phyloP scores from a whole-genome alignment of 2,113 vertebrate species.

The Rhinolophus sinicus region DNA sequence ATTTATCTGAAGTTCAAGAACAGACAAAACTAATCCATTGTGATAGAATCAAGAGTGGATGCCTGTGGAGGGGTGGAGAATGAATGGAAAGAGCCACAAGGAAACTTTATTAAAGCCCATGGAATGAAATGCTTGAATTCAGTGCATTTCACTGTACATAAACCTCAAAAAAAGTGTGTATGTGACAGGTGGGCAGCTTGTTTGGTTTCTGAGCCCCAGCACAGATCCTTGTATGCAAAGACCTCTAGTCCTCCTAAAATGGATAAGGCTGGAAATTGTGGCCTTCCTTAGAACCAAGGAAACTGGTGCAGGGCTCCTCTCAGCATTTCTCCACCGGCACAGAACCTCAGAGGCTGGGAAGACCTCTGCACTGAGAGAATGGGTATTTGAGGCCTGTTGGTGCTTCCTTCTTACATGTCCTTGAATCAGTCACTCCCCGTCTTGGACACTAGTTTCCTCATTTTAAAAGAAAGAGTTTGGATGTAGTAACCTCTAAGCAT shows the following conservation, averaged over 20 bases:
- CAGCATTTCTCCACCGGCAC: neutral
- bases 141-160: neutral
- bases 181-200: neutral
- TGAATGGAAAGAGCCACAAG: neutral
- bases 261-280: neutral
- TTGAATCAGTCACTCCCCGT: neutral
- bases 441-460: slow-evolving; percentile 10
- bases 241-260: neutral
- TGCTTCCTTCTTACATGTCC: neutral
- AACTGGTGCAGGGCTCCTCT: neutral
- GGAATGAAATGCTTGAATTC: neutral
- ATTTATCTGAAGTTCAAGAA: neutral
- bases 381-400: neutral
- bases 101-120: neutral
- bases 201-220: neutral
- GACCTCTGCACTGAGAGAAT: neutral
- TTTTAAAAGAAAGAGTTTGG: slow-evolving; percentile 40
- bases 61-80: neutral
- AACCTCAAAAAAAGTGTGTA: neutral
- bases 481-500: neutral
- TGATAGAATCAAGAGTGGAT: neutral
- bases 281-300: neutral
- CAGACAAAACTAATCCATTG: neutral
- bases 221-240: neutral
- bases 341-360: neutral